These are phyloP conservation scores for Cephus rjabovi DNA, from an alignment of 2,888 invertebrate genomes.

Conservation along the genomic window DNA sequence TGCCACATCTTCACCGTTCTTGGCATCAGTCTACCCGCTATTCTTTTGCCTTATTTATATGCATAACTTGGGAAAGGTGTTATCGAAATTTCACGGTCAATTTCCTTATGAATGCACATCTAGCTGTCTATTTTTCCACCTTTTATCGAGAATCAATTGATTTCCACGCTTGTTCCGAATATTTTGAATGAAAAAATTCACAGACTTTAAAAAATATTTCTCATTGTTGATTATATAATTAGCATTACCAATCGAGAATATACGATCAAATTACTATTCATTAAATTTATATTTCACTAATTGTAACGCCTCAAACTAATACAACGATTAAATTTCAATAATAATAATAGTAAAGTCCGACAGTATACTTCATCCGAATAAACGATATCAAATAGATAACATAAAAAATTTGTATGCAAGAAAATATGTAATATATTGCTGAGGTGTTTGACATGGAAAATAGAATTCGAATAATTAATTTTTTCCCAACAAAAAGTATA, in stretches of 20 bases:
- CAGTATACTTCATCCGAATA: neutral
- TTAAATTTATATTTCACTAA: neutral
- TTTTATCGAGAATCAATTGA: neutral
- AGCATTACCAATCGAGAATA: neutral
- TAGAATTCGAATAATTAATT: neutral
- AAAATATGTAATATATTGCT: too few relatives aligned
- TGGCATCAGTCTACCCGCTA: conserved; percentile 35
- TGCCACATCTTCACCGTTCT: conserved; percentile 54
- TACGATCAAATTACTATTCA: neutral
- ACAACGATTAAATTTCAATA: neutral
- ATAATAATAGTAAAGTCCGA: neutral
- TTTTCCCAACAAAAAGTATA: neutral
- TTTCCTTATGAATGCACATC: conserved; percentile 13
- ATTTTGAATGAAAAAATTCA: neutral
- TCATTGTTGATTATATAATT: neutral
- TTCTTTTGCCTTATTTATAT: conserved; percentile 57
- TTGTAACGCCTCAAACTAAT: neutral
- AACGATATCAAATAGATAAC: too few relatives aligned
- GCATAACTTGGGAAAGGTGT: conserved; percentile 63
- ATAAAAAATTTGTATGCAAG: too few relatives aligned
- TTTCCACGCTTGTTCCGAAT: neutral
- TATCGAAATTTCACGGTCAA: conserved; percentile 60
- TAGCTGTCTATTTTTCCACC: neutral
- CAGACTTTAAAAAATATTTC: neutral
- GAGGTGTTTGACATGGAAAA: neutral